These are phyloP conservation scores for Galago senegalensis DNA, from an alignment of 2,797 vertebrate genomes.

Conservation along the genomic window DNA sequence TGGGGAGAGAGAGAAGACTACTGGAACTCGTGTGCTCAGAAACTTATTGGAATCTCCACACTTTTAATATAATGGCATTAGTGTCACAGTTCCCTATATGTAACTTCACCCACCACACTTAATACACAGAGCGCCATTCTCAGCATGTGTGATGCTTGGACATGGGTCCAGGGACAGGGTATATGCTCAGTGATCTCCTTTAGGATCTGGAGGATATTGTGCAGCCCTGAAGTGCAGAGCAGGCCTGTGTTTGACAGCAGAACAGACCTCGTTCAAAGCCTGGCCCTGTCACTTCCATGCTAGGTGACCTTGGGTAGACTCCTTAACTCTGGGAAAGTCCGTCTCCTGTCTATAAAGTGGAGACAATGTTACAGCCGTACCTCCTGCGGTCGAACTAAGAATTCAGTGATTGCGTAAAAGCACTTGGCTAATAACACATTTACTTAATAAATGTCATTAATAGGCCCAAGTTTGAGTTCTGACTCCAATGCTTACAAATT, in stretches of 20 bases:
- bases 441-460: not conserved
- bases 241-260: not conserved
- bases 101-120: not conserved
- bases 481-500: not conserved
- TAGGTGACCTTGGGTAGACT: not conserved
- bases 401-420: conserved; percentile 14
- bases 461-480: conserved; percentile 33
- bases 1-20: conserved; percentile 54
- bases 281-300: not conserved
- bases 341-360: not conserved
- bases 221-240: not conserved
- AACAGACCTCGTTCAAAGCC: conserved; percentile 58
- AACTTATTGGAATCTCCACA: conserved; percentile 60
- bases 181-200: not conserved
- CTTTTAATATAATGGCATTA: conserved; percentile 73
- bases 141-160: fast-evolving
- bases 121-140: not conserved
- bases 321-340: not conserved
- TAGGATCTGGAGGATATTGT: not conserved
- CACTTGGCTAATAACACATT: conserved; percentile 1
- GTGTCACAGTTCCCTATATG: conserved; percentile 56
- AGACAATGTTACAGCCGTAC: not conserved
- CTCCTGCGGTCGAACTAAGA: not conserved
- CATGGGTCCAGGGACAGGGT: not conserved
- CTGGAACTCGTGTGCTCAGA: not conserved